Evolutionary conservation across 2,797 vertebrate species (phyloP).

Genomic region (Microchirus variegatus): DNA sequence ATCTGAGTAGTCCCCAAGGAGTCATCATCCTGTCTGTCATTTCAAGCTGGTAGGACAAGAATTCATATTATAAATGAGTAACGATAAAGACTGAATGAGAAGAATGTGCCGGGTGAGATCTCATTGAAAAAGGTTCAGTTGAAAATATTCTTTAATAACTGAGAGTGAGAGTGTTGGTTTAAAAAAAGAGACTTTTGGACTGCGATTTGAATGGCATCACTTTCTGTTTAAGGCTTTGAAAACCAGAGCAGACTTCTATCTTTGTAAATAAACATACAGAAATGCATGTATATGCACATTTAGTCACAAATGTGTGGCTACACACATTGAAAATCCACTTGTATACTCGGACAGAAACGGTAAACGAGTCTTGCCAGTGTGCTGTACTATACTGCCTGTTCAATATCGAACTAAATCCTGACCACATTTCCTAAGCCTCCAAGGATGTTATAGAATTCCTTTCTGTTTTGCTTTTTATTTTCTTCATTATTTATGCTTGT

Average conservation of each 20-base stretch:
- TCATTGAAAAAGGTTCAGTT: background rate
- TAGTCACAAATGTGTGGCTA: background rate
- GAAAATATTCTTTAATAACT: too few species aligned
- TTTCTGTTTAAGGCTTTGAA: background rate
- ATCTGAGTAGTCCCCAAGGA: constrained; percentile 31
- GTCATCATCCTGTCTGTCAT: constrained; percentile 29
- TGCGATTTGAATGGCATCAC: background rate
- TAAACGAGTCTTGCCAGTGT: background rate
- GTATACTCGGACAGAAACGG: constrained; percentile 2
- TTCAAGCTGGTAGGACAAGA: constrained; percentile 14
- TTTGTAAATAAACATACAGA: background rate
- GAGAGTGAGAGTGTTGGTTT: background rate
- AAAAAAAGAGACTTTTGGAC: background rate
- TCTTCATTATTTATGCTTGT: constrained; percentile 11
- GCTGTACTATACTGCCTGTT: background rate
- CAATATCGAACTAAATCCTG: background rate
- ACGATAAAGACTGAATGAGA: constrained; percentile 6
- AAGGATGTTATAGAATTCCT: background rate
- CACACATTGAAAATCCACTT: background rate
- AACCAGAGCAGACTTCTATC: too few species aligned
- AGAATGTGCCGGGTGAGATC: background rate
- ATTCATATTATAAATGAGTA: constrained; percentile 23
- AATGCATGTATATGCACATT: background rate
- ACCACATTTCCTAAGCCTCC: background rate
- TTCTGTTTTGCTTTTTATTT: constrained; percentile 5